phyloP scores from a whole-genome alignment of 2,888 invertebrate species.

The Lapara coniferarum region DNA sequence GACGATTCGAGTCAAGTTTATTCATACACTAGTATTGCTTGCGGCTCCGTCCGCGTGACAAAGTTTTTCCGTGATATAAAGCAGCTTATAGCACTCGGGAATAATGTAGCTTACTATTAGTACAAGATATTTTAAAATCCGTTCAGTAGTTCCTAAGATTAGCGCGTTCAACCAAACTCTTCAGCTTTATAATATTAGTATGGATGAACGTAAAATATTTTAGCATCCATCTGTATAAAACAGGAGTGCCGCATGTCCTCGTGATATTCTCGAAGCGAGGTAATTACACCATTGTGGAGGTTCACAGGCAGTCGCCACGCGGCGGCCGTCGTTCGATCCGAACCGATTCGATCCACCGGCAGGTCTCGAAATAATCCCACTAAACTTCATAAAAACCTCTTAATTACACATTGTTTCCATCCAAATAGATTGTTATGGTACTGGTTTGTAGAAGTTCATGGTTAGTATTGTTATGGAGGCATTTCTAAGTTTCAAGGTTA shows the following conservation, averaged over 20 bases:
- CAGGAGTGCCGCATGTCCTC: conserved; percentile 34
- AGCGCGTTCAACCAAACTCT: no score
- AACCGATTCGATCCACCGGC: conserved; percentile 38
- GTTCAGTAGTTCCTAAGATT: no score
- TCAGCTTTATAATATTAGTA: no score
- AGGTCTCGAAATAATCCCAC: conserved; percentile 25
- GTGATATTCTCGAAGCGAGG: conserved; percentile 47
- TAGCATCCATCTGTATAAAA: conserved; percentile 42
- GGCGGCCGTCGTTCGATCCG: conserved; percentile 33
- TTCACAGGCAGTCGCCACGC: conserved; percentile 30
- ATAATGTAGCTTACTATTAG: no score
- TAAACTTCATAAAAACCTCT: neutral
- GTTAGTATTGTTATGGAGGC: neutral
- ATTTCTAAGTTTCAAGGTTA: neutral
- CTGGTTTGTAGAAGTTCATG: neutral
- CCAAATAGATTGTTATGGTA: neutral
- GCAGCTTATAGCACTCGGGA: no score
- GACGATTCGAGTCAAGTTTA: no score
- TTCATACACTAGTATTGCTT: no score
- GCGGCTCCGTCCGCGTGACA: no score
- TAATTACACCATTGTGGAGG: conserved; percentile 62
- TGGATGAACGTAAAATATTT: neutral
- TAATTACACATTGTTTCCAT: conserved; percentile 13
- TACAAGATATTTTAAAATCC: no score
- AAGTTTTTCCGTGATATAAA: no score